Percentiles rank a stretch among this genome's conserved stretches.
These are phyloP conservation scores for Condylura cristata DNA, from an alignment of 2,113 vertebrate genomes.

Conservation along the genomic window DNA sequence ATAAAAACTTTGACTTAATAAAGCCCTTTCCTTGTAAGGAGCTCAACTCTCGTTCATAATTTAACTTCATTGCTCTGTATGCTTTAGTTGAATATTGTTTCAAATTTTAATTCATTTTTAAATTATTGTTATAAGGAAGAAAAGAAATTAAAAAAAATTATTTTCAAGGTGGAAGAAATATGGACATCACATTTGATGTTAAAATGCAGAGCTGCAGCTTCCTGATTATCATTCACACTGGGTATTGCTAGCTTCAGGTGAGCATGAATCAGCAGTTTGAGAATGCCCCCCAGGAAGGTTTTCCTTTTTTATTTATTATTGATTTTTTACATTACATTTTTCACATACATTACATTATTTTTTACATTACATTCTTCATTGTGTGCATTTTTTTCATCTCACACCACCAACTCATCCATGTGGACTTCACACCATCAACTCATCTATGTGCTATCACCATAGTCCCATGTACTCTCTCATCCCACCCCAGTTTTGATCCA, in stretches of 20 bases:
- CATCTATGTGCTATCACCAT: too few species aligned
- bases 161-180: background rate
- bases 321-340: too few species aligned
- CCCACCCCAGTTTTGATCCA: too few species aligned
- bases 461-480: too few species aligned
- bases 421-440: too few species aligned
- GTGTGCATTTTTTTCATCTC: too few species aligned
- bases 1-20: conserved; percentile 37
- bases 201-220: background rate
- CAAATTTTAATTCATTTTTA: conserved; percentile 46
- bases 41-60: background rate
- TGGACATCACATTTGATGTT: background rate
- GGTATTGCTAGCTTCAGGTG: fast-evolving
- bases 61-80: background rate
- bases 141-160: background rate
- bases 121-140: background rate
- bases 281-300: background rate
- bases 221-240: background rate
- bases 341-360: too few species aligned
- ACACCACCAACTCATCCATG: too few species aligned
- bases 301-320: too few species aligned
- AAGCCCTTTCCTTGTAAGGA: background rate
- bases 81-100: background rate
- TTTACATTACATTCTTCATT: too few species aligned
- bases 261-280: background rate